Percentiles rank a stretch among this genome's conserved stretches.
phyloP scores from a whole-genome alignment of 2,888 invertebrate species.

The Tethea ocularis region DNA sequence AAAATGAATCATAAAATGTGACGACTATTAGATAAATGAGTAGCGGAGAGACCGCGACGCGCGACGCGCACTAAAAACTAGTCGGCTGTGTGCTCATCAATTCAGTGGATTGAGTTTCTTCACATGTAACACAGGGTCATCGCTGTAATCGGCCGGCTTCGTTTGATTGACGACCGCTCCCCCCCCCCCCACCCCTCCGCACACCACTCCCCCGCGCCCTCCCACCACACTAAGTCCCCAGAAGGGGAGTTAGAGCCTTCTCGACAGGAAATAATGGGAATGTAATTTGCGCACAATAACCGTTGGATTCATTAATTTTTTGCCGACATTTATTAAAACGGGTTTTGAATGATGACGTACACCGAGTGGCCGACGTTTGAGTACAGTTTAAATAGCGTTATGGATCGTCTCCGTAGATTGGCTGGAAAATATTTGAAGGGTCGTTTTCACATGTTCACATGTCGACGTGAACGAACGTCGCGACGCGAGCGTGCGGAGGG shows the following conservation, averaged over 20 bases:
- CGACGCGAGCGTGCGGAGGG: neutral
- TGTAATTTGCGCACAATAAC: slow-evolving; percentile 46
- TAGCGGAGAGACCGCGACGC: slow-evolving; percentile 7
- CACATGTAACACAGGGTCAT: slow-evolving; percentile 34
- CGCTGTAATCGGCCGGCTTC: slow-evolving; percentile 30
- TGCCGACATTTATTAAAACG: slow-evolving; percentile 50
- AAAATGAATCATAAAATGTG: neutral
- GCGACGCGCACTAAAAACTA: slow-evolving; percentile 17
- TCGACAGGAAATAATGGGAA: slow-evolving; percentile 35
- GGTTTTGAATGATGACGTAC: slow-evolving; percentile 36
- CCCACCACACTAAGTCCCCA: slow-evolving; percentile 7
- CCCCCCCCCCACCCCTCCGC: slow-evolving; percentile 12
- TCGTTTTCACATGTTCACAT: neutral
- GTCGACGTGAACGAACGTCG: neutral
- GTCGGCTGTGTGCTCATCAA: slow-evolving; percentile 20
- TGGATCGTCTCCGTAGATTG: slow-evolving; percentile 8
- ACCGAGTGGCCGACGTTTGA: slow-evolving; percentile 2
- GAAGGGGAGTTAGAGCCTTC: slow-evolving; percentile 9
- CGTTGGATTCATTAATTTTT: slow-evolving; percentile 47
- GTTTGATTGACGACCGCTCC: slow-evolving; percentile 34
- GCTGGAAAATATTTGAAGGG: neutral
- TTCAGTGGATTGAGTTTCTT: slow-evolving; percentile 21
- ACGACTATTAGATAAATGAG: slow-evolving; percentile 11
- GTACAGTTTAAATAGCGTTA: neutral
- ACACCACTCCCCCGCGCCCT: slow-evolving; percentile 17